phyloP scores from a whole-genome alignment of 2,113 vertebrate species.

The Cyrtonyx montezumae region DNA sequence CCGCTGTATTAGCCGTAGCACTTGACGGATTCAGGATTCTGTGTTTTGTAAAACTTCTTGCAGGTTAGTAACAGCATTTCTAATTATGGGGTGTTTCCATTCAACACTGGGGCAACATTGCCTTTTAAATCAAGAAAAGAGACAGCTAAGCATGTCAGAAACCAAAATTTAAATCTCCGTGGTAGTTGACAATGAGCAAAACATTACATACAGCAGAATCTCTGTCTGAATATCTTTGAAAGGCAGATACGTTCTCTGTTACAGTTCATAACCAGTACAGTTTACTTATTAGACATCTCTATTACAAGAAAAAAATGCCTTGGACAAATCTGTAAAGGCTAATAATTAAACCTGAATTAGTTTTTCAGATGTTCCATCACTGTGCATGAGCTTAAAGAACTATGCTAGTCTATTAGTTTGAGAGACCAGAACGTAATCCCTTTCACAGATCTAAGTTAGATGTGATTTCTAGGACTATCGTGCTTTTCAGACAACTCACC shows the following conservation, averaged over 20 bases:
- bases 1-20: background rate
- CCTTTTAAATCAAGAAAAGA: constrained; percentile 51
- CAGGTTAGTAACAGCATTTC: background rate
- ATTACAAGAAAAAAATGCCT: background rate
- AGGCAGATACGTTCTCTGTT: background rate
- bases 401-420: background rate
- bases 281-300: background rate
- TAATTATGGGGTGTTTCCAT: background rate
- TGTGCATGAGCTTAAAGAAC: background rate
- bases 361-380: background rate
- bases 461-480: background rate
- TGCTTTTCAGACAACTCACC: background rate
- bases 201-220: constrained; percentile 19
- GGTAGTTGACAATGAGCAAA: constrained; percentile 26
- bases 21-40: background rate
- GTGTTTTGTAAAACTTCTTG: background rate
- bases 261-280: constrained; percentile 16
- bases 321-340: constrained; percentile 18
- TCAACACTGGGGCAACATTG: constrained; percentile 24
- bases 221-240: background rate
- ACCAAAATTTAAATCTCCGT: background rate
- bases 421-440: background rate
- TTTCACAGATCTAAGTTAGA: background rate
- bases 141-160: background rate
- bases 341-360: background rate